These are phyloP conservation scores for Actinemys pallida DNA, from an alignment of 2,113 vertebrate species.

Conservation along the genomic window DNA sequence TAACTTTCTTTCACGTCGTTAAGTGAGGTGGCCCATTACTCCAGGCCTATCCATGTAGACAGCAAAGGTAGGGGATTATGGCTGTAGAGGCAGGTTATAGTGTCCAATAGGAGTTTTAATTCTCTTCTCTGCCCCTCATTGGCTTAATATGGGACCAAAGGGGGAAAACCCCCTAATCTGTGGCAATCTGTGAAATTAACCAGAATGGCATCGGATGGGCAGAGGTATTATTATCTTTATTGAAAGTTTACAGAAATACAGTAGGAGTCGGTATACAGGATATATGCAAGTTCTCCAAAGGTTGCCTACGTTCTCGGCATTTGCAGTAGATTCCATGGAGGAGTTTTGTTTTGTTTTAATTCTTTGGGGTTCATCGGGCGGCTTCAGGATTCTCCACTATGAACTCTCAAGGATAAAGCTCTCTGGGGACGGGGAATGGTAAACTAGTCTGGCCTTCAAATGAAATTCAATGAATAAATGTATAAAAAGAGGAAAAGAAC, in stretches of 20 bases:
- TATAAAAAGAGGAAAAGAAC: conserved; percentile 26
- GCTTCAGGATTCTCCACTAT: conserved; percentile 14
- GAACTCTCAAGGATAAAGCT: conserved; percentile 37
- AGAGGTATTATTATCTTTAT: conserved; percentile 73
- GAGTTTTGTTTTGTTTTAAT: conserved; percentile 3
- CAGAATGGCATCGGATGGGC: conserved; percentile 7
- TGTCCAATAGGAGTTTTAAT: not conserved
- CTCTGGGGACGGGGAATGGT: not conserved
- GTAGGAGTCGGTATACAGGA: conserved; percentile 48
- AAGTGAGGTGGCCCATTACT: no score
- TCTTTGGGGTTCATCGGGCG: conserved; percentile 13
- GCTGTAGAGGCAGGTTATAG: not conserved
- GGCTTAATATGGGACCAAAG: not conserved
- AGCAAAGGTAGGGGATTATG: not conserved
- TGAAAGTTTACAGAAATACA: conserved; percentile 67
- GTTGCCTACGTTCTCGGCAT: conserved; percentile 35
- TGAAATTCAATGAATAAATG: conserved; percentile 21
- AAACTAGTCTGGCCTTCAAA: conserved; percentile 13
- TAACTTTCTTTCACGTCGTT: no score
- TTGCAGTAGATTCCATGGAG: conserved; percentile 14
- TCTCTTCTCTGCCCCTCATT: not conserved
- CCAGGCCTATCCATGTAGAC: no score
- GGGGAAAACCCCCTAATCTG: not conserved
- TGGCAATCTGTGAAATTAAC: not conserved
- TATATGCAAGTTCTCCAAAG: conserved; percentile 27